phyloP scores from a whole-genome alignment of 2,888 invertebrate genomes.

The Petrolisthes manimaculis region DNA sequence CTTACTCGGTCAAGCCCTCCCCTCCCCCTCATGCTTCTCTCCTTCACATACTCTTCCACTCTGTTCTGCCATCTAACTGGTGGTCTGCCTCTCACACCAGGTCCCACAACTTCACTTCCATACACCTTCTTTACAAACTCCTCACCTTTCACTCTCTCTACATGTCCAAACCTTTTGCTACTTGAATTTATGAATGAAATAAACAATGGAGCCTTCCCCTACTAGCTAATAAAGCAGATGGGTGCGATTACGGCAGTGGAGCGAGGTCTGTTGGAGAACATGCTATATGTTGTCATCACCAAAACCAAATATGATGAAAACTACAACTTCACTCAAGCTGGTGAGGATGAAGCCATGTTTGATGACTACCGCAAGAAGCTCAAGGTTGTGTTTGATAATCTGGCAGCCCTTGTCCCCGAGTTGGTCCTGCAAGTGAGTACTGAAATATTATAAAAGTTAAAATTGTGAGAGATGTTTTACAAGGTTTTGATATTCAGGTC shows the following conservation, averaged over 20 bases:
- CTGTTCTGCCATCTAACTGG: too few relatives aligned
- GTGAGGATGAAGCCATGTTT: conserved; percentile 74
- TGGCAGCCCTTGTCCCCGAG: conserved; percentile 72
- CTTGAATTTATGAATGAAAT: conserved; percentile 24
- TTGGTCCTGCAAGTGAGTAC: conserved; percentile 69
- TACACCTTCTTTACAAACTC: too few relatives aligned
- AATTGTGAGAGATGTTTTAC: too few relatives aligned
- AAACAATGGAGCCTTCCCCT: conserved; percentile 21
- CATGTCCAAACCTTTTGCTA: not conserved
- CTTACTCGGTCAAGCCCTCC: too few relatives aligned
- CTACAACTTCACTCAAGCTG: conserved; percentile 73
- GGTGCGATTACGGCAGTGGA: conserved; percentile 69
- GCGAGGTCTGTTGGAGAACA: conserved; percentile 69
- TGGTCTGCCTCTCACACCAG: too few relatives aligned
- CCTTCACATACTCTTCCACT: too few relatives aligned
- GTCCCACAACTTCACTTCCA: too few relatives aligned
- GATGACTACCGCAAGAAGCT: conserved; percentile 73
- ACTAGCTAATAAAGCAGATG: conserved; percentile 70
- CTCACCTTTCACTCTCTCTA: too few relatives aligned
- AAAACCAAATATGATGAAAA: conserved; percentile 73
- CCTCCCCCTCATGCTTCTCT: too few relatives aligned
- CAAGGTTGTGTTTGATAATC: conserved; percentile 73
- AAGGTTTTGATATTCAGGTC: too few relatives aligned
- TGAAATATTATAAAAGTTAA: too few relatives aligned
- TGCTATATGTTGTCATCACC: conserved; percentile 71